phyloP scores from a whole-genome alignment of 1,140 invertebrate genomes.

The Gryon sp. region DNA sequence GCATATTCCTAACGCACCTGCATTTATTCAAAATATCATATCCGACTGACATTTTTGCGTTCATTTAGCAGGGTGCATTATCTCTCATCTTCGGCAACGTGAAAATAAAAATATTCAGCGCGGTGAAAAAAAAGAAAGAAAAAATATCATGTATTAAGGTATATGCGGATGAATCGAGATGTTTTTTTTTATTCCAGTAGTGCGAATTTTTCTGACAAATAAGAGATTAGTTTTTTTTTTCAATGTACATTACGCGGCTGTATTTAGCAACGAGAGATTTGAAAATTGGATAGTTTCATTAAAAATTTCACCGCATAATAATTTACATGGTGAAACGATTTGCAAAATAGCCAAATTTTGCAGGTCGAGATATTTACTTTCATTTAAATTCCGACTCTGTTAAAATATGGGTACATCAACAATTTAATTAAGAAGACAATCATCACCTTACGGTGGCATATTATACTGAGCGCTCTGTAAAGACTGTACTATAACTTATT shows the following conservation, averaged over 20 bases:
- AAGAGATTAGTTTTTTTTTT: conserved; percentile 37
- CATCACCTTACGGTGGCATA: conserved; percentile 19
- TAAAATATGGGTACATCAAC: not conserved
- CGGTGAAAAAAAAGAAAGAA: conserved; percentile 31
- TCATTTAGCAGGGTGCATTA: conserved; percentile 62
- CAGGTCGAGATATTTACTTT: not conserved
- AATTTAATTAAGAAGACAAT: conserved; percentile 37
- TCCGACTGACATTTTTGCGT: conserved; percentile 63
- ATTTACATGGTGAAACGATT: too few species aligned
- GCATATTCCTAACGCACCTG: conserved; percentile 55
- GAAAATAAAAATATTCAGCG: conserved; percentile 50
- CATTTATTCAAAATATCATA: conserved; percentile 61
- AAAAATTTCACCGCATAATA: too few species aligned
- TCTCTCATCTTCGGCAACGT: conserved; percentile 55
- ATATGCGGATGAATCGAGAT: conserved; percentile 31
- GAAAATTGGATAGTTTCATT: conserved; percentile 9
- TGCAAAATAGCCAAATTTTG: too few species aligned
- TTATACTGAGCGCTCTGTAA: conserved; percentile 26
- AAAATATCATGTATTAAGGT: conserved; percentile 27
- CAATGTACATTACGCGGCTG: conserved; percentile 6
- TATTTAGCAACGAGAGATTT: not conserved
- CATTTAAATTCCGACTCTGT: not conserved
- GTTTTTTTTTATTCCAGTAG: conserved; percentile 18
- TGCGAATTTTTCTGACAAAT: conserved; percentile 20
- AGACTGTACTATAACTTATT: conserved; percentile 32